phyloP scores from a whole-genome alignment of 2,888 invertebrate genomes.

The Toxonevra muliebris region DNA sequence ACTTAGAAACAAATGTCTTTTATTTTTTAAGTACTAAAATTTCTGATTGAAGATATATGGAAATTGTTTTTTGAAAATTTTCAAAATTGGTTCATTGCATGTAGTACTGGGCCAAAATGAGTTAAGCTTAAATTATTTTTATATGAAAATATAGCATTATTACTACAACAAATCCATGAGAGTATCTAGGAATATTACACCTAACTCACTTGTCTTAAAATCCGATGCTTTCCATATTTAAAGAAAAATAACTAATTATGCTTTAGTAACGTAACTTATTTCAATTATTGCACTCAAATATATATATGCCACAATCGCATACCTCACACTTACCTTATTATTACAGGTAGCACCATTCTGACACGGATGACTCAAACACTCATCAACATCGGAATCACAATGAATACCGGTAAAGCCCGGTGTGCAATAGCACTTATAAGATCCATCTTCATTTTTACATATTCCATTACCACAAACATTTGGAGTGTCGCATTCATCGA shows the following conservation, averaged over 20 bases:
- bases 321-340: slow-evolving; percentile 68
- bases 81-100: no score
- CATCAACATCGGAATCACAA: slow-evolving; percentile 87
- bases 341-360: slow-evolving; percentile 83
- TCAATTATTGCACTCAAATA: neutral
- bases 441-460: slow-evolving; percentile 79
- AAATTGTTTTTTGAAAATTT: no score
- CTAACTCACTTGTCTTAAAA: slow-evolving; percentile 63
- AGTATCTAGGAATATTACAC: neutral
- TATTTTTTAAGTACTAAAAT: no score
- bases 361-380: slow-evolving; percentile 86
- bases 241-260: slow-evolving; percentile 63
- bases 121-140: no score
- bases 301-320: neutral
- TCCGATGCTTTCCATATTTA: slow-evolving; percentile 65
- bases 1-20: no score
- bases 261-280: slow-evolving; percentile 51
- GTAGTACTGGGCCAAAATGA: no score
- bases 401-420: slow-evolving; percentile 88
- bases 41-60: no score
- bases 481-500: slow-evolving; percentile 72
- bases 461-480: slow-evolving; percentile 83
- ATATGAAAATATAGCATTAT: no score
- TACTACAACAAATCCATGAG: no score
- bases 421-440: slow-evolving; percentile 85